Evolutionary conservation across 2,113 vertebrate genomes (phyloP).

Genomic region (Xerus inauris): DNA sequence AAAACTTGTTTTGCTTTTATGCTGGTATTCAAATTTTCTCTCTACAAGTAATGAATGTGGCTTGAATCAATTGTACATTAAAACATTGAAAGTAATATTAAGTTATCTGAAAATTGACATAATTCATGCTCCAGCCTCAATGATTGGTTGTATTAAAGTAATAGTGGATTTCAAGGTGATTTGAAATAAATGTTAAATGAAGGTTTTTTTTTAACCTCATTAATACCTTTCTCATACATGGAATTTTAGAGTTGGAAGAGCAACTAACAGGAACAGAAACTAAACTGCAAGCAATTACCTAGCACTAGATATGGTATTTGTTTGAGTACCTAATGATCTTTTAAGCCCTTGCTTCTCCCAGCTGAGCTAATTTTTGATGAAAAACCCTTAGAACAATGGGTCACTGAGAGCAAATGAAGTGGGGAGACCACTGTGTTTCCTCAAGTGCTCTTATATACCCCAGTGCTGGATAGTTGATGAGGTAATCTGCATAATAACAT

Average conservation of each 20-base stretch:
- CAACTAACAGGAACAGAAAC: constrained; percentile 39
- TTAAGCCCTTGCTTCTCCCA: constrained; percentile 55
- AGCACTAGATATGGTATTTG: background rate
- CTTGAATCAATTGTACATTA: constrained; percentile 47
- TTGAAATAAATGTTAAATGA: constrained; percentile 60
- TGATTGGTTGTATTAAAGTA: background rate
- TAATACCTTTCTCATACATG: constrained; percentile 39
- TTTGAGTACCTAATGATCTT: background rate
- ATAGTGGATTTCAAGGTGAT: constrained; percentile 63
- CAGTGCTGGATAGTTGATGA: constrained; percentile 64
- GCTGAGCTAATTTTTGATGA: constrained; percentile 54
- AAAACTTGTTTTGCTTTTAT: background rate
- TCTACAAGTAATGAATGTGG: constrained; percentile 47
- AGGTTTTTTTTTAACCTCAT: constrained; percentile 55
- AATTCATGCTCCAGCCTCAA: constrained; percentile 17
- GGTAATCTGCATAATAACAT: constrained; percentile 82
- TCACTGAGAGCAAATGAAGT: constrained; percentile 65
- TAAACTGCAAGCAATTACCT: constrained; percentile 46
- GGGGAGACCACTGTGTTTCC: constrained; percentile 47
- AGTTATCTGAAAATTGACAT: constrained; percentile 54
- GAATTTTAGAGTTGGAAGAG: background rate
- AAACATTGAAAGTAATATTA: constrained; percentile 65
- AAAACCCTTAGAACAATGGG: constrained; percentile 57
- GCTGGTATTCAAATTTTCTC: constrained; percentile 18
- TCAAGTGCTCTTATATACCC: constrained; percentile 58